Base-by-base conservation (phyloP, 1,140 invertebrate species). In the Berghia stephanieae region DNA sequence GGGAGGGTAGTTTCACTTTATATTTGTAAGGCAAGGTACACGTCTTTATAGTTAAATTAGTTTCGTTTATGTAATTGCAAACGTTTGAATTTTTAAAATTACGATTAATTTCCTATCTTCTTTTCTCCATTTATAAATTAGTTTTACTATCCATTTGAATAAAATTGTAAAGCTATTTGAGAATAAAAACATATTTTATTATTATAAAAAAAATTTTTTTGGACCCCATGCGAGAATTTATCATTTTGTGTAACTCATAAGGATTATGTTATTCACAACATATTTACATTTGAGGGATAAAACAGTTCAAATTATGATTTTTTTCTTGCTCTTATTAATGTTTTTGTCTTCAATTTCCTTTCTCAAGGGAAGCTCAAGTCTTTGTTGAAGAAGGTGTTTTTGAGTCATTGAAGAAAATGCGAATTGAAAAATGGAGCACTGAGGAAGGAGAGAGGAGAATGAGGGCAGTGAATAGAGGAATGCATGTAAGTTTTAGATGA, bases 321-420 rank as follows among this genome's bases (percentile, higher is more conserved):
- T 57, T 57, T 8, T 21, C 24, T 57, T 57, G 8, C 8, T 70
- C n/a, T 24, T 18, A 44, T 36, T 10, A 34, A 74, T 55, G 38
- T 27, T 0, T 8, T 52, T 0, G 34, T 27, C 42, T 16, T 4
- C 10, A 31, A 34, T 44, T 6, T 24, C 1, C 52, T 34, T 55
- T 49, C 1, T 42, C 21, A 40, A 86, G 85, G 31, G 67, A 75
- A 46, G 81, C 83, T 42, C 77, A 75, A 46, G 79, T 87, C 24
- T 75, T 77, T 60, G 82, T 86, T 21, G 77, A 82, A 27, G 71
- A 81, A 75, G 85, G 84, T 24, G 78, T 78, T 0, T 87, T 88
- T 78, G 69, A 67, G 42, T 36, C 52, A 27, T 76, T 88, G 2
- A 77, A 84, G 43, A 79, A 79, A 44, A 31, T 88, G 24, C 78